Evolutionary conservation across 2,797 vertebrate species (phyloP), one percentile per base, ranked within the genome.

Genomic region (Selene dorsalis): DNA sequence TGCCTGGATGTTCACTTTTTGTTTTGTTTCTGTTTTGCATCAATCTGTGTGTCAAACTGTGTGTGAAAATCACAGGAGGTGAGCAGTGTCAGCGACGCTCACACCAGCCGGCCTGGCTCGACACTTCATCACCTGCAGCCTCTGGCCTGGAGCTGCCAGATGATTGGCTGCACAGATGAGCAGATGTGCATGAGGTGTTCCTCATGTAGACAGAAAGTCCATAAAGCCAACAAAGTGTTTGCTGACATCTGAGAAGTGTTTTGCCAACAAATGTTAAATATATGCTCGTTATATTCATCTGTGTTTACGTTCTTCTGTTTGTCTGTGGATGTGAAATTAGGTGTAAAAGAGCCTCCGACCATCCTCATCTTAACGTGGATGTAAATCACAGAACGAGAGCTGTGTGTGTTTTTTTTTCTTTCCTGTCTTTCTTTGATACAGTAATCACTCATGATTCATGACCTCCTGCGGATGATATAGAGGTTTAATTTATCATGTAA

Each of bases 401-500:
- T 24, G 8, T 63, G 39, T 41, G 2, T 41, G 2, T 41, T 13
- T 13, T 13, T 47, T 18, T 47, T 18, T 18, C 11, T 47, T 18
- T 7, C 18, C 18, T 18, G 4, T 16, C 13, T 16, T 16, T 16
- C 14, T 16, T 26, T 67, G 17, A 59, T 78, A 6, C 57, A 69
- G 26, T 13, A 48, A 69, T 69, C 43, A 22, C 30, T 78, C 12
- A 47, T 61, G 61, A 74, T 61, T 66, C 59, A 35, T 45, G 63
- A 50, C 70, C 18, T 73, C 75, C 45, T 55, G 52, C 28, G 28
- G 76, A 65, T 61, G 58, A 84, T 22, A 18, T 7, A 38, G 57
- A 75, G 38, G 53, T 79, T 35, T 85, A 65, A 80, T 85, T 82
- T 38, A 69, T 83, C 57, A n/a, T 20, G 53, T 24, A 55, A 73